A percentile compares a stretch with the other conserved stretches of the same genome.
phyloP scores from a whole-genome alignment of 2,888 invertebrate genomes.

The Coremacera marginata region DNA sequence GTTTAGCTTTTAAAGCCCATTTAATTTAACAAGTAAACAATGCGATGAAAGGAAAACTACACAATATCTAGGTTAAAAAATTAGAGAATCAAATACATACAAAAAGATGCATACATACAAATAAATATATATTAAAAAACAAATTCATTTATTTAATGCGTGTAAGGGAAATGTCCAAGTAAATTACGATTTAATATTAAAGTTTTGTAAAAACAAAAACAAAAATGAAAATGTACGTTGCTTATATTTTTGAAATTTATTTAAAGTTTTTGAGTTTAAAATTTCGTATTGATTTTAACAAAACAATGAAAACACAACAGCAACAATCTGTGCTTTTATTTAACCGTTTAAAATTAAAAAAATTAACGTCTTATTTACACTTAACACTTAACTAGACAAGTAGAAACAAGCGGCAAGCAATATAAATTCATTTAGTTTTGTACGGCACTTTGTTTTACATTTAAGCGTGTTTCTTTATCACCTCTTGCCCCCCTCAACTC shows the following conservation, averaged over 20 bases:
- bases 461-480: constrained; percentile 13
- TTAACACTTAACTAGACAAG: constrained; percentile 20
- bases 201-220: constrained; percentile 28
- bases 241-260: constrained; percentile 39
- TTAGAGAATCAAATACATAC: constrained; percentile 42
- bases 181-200: constrained; percentile 50
- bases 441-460: constrained; percentile 43
- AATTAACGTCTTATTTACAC: background rate
- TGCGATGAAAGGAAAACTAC: constrained; percentile 39
- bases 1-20: constrained; percentile 52
- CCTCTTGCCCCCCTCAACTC: background rate
- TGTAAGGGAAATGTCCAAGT: constrained; percentile 53
- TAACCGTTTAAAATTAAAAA: background rate
- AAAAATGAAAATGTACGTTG: constrained; percentile 17
- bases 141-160: constrained; percentile 43
- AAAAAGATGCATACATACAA: constrained; percentile 44
- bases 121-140: constrained; percentile 33
- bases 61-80: constrained; percentile 48
- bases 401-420: constrained; percentile 36
- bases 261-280: background rate
- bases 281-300: constrained; percentile 12
- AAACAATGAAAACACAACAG: constrained; percentile 10
- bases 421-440: constrained; percentile 36
- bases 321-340: constrained; percentile 12
- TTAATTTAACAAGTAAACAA: constrained; percentile 33